Conservation (phyloP, 2,888 invertebrate genomes). For the Thecocarcelia acutangulata region DNA sequence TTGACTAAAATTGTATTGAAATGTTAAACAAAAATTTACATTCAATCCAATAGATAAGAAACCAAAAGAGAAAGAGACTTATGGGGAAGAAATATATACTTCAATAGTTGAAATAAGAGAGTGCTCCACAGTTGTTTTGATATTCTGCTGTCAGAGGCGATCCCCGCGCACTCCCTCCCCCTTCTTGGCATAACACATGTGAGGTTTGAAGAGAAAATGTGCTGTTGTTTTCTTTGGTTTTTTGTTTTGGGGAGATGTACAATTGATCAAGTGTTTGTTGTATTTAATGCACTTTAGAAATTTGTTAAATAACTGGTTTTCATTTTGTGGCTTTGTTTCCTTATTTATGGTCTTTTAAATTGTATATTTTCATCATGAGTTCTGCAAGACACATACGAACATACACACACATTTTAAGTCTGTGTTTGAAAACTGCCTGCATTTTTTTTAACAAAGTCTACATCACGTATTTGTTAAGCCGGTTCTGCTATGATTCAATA, state of each 20-base stretch:
- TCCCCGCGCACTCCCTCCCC: no score
- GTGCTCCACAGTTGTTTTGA: constrained; percentile 4
- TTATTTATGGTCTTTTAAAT: constrained; percentile 13
- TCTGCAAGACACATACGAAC: constrained; percentile 37
- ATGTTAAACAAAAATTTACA: constrained; percentile 41
- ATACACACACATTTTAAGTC: background rate
- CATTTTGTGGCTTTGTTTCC: constrained; percentile 24
- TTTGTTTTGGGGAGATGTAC: constrained; percentile 8
- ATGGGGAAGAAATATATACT: constrained; percentile 15
- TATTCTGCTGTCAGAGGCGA: constrained; percentile 56
- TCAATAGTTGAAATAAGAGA: constrained; percentile 44
- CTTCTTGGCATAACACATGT: background rate
- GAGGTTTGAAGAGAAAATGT: background rate
- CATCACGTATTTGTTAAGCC: constrained; percentile 12
- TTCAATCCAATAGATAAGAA: constrained; percentile 48
- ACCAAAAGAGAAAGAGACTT: constrained; percentile 1
- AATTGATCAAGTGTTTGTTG: constrained; percentile 55
- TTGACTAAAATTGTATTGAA: constrained; percentile 69
- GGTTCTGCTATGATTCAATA: background rate
- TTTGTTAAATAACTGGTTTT: constrained; percentile 63
- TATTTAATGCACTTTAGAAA: constrained; percentile 24
- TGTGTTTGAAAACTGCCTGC: no score
- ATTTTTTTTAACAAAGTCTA: no score
- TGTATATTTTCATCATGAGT: constrained; percentile 35
- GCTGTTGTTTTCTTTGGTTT: background rate